Evolutionary conservation across 2,113 vertebrate species (phyloP).

Genomic region (Copsychus sechellarum): DNA sequence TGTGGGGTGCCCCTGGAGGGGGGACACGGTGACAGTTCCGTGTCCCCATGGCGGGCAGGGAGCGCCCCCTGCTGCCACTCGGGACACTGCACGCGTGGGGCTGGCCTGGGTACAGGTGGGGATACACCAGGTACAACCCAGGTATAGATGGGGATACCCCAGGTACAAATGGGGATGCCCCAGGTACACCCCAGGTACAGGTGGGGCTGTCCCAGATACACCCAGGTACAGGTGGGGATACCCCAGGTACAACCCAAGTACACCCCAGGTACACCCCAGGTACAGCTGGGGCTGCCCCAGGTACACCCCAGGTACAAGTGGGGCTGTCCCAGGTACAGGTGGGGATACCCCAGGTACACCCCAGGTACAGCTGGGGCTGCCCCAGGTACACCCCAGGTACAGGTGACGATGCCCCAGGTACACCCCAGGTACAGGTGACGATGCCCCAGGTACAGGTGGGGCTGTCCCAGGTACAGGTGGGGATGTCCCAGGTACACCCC

Average conservation of each 20-base stretch:
- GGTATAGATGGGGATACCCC: neutral
- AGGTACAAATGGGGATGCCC: no score
- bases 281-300: no score
- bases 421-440: no score
- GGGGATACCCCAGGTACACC: neutral
- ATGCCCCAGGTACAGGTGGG: no score
- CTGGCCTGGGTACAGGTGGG: neutral
- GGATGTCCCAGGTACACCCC: rapidly evolving
- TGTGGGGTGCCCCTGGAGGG: neutral
- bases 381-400: rapidly evolving
- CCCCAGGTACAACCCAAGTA: no score
- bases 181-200: no score
- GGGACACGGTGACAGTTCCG: neutral
- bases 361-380: no score
- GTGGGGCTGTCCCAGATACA: no score
- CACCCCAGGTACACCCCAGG: no score
- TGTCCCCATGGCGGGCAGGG: neutral
- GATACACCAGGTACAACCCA: neutral
- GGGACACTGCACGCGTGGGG: neutral
- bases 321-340: neutral
- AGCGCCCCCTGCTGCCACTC: neutral
- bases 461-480: neutral
- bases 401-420: no score
- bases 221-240: no score
- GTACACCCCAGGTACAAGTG: no score